Evolutionary conservation across 1,140 invertebrate species (phyloP).

Genomic region (Phenacoccus solenopsis): DNA sequence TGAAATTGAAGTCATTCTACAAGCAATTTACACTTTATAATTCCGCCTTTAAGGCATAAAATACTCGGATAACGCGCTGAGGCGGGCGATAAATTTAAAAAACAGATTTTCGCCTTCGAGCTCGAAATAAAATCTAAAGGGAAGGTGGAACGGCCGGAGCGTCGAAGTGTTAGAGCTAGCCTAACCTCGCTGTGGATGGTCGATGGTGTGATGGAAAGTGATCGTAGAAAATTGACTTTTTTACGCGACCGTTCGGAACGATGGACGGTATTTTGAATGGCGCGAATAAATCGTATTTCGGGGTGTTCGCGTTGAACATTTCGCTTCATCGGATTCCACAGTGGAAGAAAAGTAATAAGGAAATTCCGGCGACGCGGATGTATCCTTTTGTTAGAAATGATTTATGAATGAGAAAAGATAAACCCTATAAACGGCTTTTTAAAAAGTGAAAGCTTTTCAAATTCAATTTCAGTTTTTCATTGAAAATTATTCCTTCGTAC

Average conservation of each 20-base stretch:
- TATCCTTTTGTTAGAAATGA: constrained; percentile 13
- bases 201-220: no score
- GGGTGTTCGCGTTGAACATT: neutral
- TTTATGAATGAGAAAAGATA: constrained; percentile 17
- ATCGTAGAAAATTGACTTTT: neutral
- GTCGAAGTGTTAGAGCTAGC: no score
- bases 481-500: constrained; percentile 6
- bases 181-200: no score
- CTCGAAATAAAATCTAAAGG: no score
- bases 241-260: neutral
- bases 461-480: constrained; percentile 14
- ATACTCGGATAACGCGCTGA: no score
- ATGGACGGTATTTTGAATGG: no score
- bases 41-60: no score
- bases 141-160: no score
- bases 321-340: neutral
- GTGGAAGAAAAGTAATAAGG: neutral
- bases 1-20: no score
- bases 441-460: constrained; percentile 6
- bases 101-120: no score
- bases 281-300: neutral
- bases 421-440: constrained; percentile 13
- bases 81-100: no score
- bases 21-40: no score
- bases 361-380: neutral